phyloP scores from a whole-genome alignment of 2,113 vertebrate genomes.

The Salvelinus fontinalis region DNA sequence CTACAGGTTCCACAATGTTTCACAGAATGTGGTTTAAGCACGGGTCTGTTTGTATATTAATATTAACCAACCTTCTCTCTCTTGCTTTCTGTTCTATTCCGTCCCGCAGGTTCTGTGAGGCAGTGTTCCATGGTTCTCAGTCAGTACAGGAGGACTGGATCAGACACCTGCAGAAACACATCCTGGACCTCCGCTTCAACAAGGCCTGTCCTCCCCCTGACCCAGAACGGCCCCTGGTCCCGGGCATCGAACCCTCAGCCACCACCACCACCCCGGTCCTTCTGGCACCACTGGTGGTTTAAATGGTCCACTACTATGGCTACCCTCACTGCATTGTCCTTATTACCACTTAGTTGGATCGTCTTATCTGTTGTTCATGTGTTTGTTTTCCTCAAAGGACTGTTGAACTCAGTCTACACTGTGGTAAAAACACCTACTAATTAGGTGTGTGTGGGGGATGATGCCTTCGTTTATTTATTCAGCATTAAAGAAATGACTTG shows the following conservation, averaged over 20 bases:
- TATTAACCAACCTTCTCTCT: not conserved
- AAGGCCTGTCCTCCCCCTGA: slow-evolving; percentile 70
- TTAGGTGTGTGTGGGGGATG: too few species aligned
- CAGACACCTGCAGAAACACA: slow-evolving; percentile 90
- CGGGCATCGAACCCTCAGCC: not conserved
- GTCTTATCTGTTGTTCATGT: too few species aligned
- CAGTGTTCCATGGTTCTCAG: slow-evolving; percentile 89
- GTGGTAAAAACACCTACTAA: too few species aligned
- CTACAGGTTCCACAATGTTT: not conserved
- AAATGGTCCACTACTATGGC: slow-evolving; percentile 1
- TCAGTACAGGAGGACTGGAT: slow-evolving; percentile 94
- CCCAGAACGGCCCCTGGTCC: not conserved
- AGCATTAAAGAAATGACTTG: too few species aligned
- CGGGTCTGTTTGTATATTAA: not conserved
- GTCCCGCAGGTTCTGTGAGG: slow-evolving; percentile 86
- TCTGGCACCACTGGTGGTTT: slow-evolving; percentile 54
- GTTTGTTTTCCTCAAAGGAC: too few species aligned
- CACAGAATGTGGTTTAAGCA: not conserved
- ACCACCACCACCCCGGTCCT: slow-evolving; percentile 35
- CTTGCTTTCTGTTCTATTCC: slow-evolving; percentile 6
- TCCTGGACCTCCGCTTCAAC: slow-evolving; percentile 89
- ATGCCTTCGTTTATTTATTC: too few species aligned
- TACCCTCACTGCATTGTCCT: not conserved
- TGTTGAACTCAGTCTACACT: too few species aligned
- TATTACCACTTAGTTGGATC: too few species aligned